Evolutionary conservation across 2,797 vertebrate genomes (phyloP).

Genomic region (Neopelma chrysocephalum): DNA sequence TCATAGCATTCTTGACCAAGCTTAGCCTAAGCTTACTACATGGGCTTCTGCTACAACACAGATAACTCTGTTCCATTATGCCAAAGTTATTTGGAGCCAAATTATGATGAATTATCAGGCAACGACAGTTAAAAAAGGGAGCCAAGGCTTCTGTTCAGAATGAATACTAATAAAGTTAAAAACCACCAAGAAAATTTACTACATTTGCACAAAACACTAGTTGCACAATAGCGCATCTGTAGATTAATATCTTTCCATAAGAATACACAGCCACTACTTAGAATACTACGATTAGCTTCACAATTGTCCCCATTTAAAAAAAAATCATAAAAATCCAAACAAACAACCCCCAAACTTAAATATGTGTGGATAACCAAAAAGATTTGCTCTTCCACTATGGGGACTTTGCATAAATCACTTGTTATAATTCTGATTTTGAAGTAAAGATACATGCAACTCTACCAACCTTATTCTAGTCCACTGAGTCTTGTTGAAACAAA

Average conservation of each 20-base stretch:
- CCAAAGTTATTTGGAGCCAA: background rate
- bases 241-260: background rate
- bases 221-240: background rate
- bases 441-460: background rate
- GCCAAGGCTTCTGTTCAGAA: background rate
- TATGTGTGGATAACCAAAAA: background rate
- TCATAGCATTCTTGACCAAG: background rate
- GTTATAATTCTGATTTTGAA: background rate
- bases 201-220: background rate
- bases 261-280: fast-evolving
- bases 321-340: background rate
- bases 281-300: background rate
- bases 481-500: background rate
- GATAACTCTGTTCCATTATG: background rate
- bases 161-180: background rate
- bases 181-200: background rate
- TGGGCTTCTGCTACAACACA: background rate
- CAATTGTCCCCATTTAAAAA: background rate
- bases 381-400: background rate
- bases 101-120: constrained; percentile 1
- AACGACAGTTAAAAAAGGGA: background rate
- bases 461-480: background rate
- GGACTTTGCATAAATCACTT: background rate
- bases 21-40: background rate
- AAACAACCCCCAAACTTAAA: fast-evolving